Evolutionary conservation across 2,888 invertebrate genomes (phyloP).

Genomic region (Acleris laterana): DNA sequence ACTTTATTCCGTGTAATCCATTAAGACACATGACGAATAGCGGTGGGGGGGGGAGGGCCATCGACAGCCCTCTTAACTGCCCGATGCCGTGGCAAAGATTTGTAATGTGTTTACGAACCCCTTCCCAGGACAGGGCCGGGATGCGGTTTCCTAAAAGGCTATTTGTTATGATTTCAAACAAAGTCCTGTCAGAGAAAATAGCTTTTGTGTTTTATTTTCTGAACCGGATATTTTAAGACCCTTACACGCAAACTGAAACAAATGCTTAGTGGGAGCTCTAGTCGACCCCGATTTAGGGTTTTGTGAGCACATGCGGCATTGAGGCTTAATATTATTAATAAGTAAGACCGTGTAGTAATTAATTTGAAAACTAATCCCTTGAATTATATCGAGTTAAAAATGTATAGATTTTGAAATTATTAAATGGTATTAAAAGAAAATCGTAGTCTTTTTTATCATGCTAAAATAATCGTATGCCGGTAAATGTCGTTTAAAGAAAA

Average conservation of each 20-base stretch:
- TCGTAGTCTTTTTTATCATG: no score
- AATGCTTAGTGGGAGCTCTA: constrained; percentile 46
- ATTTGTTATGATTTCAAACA: constrained; percentile 83
- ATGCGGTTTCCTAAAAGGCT: constrained; percentile 81
- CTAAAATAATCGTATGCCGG: no score
- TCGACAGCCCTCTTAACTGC: constrained; percentile 77
- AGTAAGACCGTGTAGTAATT: not conserved
- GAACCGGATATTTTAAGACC: constrained; percentile 68
- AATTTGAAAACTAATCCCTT: constrained; percentile 12
- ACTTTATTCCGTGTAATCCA: constrained; percentile 81
- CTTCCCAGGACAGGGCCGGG: constrained; percentile 76
- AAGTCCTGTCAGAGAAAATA: constrained; percentile 78
- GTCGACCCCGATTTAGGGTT: constrained; percentile 23
- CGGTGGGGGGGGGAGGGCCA: constrained; percentile 67
- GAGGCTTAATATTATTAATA: constrained; percentile 13
- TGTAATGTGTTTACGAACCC: constrained; percentile 77
- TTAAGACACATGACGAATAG: constrained; percentile 80
- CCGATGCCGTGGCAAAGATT: constrained; percentile 72
- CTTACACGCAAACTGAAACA: constrained; percentile 57
- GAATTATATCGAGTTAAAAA: not conserved
- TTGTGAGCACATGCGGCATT: constrained; percentile 25
- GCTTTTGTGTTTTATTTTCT: constrained; percentile 77
- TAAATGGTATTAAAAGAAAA: no score
- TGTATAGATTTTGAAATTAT: no score
- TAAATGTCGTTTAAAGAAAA: not conserved